These are phyloP conservation scores for Drosophila oshimai DNA, from an alignment of 1,140 invertebrate genomes.

Conservation along the genomic window DNA sequence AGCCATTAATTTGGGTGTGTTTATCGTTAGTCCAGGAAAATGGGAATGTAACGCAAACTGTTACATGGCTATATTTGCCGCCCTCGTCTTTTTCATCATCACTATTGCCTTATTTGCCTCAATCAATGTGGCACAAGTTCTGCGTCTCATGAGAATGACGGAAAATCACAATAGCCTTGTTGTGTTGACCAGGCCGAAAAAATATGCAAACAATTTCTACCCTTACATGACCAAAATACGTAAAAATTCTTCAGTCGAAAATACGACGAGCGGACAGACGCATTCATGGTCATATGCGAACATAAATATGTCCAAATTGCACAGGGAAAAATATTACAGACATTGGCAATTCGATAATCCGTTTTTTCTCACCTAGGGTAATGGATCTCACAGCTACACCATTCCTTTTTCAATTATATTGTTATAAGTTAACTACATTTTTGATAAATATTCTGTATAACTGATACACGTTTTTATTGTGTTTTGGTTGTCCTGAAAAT, in stretches of 20 bases:
- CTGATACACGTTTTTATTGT: no score
- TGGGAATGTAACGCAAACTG: conserved; percentile 14
- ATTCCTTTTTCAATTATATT: no score
- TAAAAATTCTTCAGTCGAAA: conserved; percentile 35
- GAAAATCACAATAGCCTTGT: conserved; percentile 70
- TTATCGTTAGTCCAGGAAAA: background rate
- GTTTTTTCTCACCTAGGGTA: no score
- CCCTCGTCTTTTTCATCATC: conserved; percentile 39
- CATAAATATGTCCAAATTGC: conserved; percentile 28
- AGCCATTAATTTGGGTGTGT: conserved; percentile 69
- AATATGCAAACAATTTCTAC: conserved; percentile 80
- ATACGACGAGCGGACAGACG: conserved; percentile 33
- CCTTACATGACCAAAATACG: conserved; percentile 76
- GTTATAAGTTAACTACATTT: no score
- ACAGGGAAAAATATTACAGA: background rate
- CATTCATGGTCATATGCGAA: conserved; percentile 72
- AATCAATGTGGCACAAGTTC: conserved; percentile 76
- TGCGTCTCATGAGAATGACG: background rate
- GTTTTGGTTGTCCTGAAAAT: no score
- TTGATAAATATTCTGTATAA: no score
- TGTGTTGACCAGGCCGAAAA: conserved; percentile 54
- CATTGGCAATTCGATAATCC: no score
- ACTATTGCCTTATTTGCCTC: conserved; percentile 78
- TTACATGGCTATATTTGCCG: conserved; percentile 63
- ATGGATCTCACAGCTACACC: no score